Conservation (phyloP, 2,113 vertebrate species). For the Scomber colias region DNA sequence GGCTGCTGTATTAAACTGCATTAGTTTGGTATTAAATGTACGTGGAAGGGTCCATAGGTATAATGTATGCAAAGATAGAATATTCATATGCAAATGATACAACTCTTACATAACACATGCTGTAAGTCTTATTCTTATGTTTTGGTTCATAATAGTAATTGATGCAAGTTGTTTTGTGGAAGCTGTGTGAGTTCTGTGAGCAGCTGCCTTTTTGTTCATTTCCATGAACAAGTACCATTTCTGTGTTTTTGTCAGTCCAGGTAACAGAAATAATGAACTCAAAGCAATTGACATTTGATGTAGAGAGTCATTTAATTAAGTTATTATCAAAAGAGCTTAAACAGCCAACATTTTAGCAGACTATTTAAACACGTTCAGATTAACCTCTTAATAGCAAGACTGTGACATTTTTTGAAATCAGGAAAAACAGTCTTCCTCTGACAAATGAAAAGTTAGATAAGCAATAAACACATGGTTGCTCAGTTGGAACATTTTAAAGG, state of each 20-base stretch:
- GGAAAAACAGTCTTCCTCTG: too few species aligned
- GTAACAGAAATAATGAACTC: background rate
- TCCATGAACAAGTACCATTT: background rate
- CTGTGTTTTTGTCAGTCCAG: background rate
- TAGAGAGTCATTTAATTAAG: conserved; percentile 14
- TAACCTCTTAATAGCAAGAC: background rate
- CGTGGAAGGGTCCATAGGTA: too few species aligned
- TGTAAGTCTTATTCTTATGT: background rate
- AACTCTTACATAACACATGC: background rate
- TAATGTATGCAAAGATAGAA: too few species aligned
- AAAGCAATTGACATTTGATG: background rate
- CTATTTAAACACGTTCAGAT: background rate
- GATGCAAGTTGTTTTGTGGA: conserved; percentile 6
- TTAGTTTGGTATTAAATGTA: too few species aligned
- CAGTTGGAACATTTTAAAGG: too few species aligned
- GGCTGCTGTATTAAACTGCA: too few species aligned
- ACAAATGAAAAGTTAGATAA: too few species aligned
- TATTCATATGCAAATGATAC: too few species aligned
- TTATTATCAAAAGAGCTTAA: background rate
- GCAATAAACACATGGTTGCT: too few species aligned
- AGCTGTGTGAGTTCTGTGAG: background rate
- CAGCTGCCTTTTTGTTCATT: conserved; percentile 5
- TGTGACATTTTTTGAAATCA: too few species aligned
- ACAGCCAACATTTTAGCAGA: background rate
- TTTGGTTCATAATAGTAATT: too few species aligned